Percentiles rank a stretch among this genome's conserved stretches.
Conservation (phyloP, 2,888 invertebrate species). For the Belgica antarctica region DNA sequence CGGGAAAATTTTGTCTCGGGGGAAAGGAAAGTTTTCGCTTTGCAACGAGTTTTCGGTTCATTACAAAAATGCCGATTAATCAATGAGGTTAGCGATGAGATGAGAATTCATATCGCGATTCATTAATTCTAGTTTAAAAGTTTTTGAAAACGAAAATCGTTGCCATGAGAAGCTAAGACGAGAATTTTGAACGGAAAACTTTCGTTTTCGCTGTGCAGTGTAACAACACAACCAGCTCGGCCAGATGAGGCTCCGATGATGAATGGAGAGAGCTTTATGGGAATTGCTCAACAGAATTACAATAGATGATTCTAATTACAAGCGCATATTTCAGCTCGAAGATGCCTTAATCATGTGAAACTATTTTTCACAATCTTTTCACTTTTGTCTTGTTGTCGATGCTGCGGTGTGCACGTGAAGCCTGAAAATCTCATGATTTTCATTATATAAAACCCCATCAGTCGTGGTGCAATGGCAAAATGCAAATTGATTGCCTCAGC, state of each 20-base stretch:
- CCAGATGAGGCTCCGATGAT: background rate
- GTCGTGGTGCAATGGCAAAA: background rate
- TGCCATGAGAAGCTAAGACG: background rate
- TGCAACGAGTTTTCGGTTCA: background rate
- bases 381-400: conserved; percentile 1
- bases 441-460: background rate
- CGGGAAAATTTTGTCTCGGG: background rate
- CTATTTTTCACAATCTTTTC: background rate
- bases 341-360: conserved; percentile 25
- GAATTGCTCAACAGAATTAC: background rate
- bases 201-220: background rate
- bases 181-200: background rate
- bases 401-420: background rate
- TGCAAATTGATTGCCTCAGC: conserved; percentile 25
- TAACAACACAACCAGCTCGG: background rate
- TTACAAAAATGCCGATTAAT: background rate
- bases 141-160: background rate
- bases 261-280: conserved; percentile 17
- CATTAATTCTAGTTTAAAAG: background rate
- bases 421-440: background rate
- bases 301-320: conserved; percentile 26
- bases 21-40: conserved; percentile 12
- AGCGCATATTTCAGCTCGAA: background rate
- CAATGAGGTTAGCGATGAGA: background rate
- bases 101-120: background rate